A percentile compares a stretch with the other conserved stretches of the same genome.
Evolutionary conservation across 2,888 invertebrate species (phyloP).

Genomic region (Zygogramma bicolorata): DNA sequence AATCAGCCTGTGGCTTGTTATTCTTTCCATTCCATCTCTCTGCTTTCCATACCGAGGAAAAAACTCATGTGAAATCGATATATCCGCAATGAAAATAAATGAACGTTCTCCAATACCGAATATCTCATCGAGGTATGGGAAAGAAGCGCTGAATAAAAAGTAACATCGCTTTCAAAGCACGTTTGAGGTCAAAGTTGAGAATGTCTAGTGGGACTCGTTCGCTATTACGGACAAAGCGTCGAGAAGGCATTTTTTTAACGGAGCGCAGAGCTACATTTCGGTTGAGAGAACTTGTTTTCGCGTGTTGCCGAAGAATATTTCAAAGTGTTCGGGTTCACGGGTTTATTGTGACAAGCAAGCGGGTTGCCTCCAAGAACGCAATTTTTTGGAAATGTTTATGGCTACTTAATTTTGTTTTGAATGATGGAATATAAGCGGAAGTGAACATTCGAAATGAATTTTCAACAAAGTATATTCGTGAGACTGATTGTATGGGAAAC

Average conservation of each 20-base stretch:
- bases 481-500: neutral
- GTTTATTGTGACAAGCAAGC: neutral
- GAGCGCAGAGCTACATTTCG: neutral
- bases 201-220: conserved; percentile 38
- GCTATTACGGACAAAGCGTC: conserved; percentile 29
- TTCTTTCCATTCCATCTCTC: neutral
- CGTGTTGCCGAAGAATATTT: neutral
- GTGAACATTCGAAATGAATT: neutral
- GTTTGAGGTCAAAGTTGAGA: conserved; percentile 52
- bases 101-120: conserved; percentile 10
- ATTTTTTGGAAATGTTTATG: neutral
- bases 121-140: conserved; percentile 38
- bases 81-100: conserved; percentile 9
- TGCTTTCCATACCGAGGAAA: neutral
- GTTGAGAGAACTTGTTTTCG: neutral
- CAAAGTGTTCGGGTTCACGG: neutral
- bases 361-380: neutral
- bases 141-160: conserved; percentile 41
- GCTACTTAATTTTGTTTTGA: neutral
- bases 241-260: conserved; percentile 10
- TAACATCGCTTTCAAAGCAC: conserved; percentile 44
- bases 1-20: neutral
- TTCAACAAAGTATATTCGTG: neutral
- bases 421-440: neutral
- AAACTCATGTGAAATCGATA: conserved; percentile 12